These are phyloP conservation scores for Microchrysa polita DNA, from an alignment of 2,888 invertebrate species.

Conservation along the genomic window DNA sequence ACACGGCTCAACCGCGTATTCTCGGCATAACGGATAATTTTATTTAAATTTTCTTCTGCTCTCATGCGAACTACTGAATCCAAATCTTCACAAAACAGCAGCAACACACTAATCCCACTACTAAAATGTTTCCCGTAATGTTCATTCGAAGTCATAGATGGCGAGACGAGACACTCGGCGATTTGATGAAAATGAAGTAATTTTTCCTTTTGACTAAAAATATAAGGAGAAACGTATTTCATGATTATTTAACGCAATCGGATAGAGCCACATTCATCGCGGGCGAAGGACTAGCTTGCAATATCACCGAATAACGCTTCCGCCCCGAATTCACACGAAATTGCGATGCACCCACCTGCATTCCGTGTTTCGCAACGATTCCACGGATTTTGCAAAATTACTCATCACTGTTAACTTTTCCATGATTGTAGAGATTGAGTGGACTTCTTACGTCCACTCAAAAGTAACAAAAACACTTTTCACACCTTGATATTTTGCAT, in stretches of 20 bases:
- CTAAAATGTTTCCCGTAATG: slow-evolving; percentile 74
- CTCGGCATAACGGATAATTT: slow-evolving; percentile 75
- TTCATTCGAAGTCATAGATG: slow-evolving; percentile 63
- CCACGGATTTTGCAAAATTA: slow-evolving; percentile 60
- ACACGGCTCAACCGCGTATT: slow-evolving; percentile 77
- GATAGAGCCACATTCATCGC: no score
- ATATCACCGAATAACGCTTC: no score
- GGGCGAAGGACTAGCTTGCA: no score
- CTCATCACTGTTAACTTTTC: slow-evolving; percentile 58
- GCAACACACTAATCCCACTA: slow-evolving; percentile 75
- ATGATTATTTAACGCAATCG: not conserved
- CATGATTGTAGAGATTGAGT: slow-evolving; percentile 51
- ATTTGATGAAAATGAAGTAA: slow-evolving; percentile 76
- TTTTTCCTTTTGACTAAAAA: slow-evolving; percentile 78
- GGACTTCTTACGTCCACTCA: not conserved
- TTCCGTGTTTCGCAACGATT: slow-evolving; percentile 63
- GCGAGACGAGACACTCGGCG: slow-evolving; percentile 73
- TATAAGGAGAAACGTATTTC: not conserved
- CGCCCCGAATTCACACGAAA: not conserved
- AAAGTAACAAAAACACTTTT: slow-evolving; percentile 11
- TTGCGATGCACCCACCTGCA: slow-evolving; percentile 58
- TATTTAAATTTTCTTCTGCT: slow-evolving; percentile 83
- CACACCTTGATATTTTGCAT: not conserved
- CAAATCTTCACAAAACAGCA: slow-evolving; percentile 77
- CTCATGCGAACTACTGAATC: slow-evolving; percentile 82